Percentiles rank a stretch among this genome's conserved stretches.
Evolutionary conservation across 2,797 vertebrate species (phyloP).

Genomic region (Hapalemur alaotrensis): DNA sequence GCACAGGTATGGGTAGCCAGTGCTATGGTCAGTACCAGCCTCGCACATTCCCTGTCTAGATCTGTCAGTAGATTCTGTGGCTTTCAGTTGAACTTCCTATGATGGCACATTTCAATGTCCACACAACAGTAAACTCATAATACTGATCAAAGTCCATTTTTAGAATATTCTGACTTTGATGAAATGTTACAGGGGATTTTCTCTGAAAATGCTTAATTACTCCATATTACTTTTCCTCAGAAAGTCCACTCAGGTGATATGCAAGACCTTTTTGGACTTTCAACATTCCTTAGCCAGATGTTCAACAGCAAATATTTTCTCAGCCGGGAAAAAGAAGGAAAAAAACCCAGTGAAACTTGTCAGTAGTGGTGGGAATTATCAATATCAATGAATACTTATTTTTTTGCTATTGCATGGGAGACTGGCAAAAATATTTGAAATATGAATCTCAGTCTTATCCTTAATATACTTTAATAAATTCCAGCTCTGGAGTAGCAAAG

Average conservation of each 20-base stretch:
- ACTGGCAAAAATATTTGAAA: slow-evolving; percentile 82
- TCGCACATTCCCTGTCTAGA: neutral
- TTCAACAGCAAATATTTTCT: slow-evolving; percentile 91
- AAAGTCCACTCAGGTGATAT: slow-evolving; percentile 81
- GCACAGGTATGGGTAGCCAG: neutral
- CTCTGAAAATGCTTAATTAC: slow-evolving; percentile 8
- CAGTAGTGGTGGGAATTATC: slow-evolving; percentile 83
- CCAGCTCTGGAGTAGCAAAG: slow-evolving; percentile 74
- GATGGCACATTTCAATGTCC: neutral
- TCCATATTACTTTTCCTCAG: slow-evolving; percentile 56
- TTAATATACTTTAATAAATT: slow-evolving; percentile 84
- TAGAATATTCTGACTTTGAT: neutral
- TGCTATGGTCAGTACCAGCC: neutral
- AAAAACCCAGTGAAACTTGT: slow-evolving; percentile 82
- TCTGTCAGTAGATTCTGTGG: neutral
- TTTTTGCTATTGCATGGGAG: slow-evolving; percentile 79
- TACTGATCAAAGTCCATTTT: neutral
- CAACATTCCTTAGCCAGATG: slow-evolving; percentile 91
- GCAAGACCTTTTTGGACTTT: slow-evolving; percentile 73
- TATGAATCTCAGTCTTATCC: slow-evolving; percentile 70
- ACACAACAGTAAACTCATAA: neutral
- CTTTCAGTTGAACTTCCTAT: neutral
- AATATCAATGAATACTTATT: slow-evolving; percentile 76
- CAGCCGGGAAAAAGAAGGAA: slow-evolving; percentile 87
- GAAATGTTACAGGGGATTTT: neutral